Evolutionary conservation across 2,888 invertebrate species (phyloP).

Genomic region (Timema podura): DNA sequence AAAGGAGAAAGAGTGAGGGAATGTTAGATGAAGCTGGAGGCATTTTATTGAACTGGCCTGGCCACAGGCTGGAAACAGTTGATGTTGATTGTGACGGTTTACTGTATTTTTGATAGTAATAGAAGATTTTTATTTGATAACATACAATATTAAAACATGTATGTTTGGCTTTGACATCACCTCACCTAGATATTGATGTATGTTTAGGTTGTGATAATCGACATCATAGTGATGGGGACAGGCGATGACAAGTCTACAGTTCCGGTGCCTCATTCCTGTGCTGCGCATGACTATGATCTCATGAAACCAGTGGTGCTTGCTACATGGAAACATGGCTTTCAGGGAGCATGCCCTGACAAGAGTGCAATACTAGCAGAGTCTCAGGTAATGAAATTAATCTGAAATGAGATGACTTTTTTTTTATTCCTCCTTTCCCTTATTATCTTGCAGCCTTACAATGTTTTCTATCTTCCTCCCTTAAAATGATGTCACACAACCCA

Average conservation of each 20-base stretch:
- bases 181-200: slow-evolving; percentile 5
- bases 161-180: background rate
- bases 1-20: too few species aligned
- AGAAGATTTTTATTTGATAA: too few species aligned
- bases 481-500: too few species aligned
- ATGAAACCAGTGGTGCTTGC: slow-evolving; percentile 93
- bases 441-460: too few species aligned
- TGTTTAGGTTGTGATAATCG: slow-evolving; percentile 81
- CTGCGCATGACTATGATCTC: slow-evolving; percentile 83
- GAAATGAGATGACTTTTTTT: too few species aligned
- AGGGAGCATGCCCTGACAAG: slow-evolving; percentile 86
- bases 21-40: too few species aligned
- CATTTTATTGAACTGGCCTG: too few species aligned
- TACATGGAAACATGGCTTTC: slow-evolving; percentile 90
- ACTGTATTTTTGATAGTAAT: too few species aligned
- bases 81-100: too few species aligned
- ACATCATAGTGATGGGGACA: slow-evolving; percentile 76
- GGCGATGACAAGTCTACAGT: slow-evolving; percentile 70
- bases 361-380: slow-evolving; percentile 87
- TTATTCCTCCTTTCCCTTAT: too few species aligned
- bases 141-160: background rate
- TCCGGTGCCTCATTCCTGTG: slow-evolving; percentile 68
- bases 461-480: too few species aligned
- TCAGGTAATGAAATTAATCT: slow-evolving; percentile 50
- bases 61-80: too few species aligned